Percentiles rank a stretch among this genome's conserved stretches.
Evolutionary conservation across 2,888 invertebrate species (phyloP).

Genomic region (Lepidochrysops patricia): DNA sequence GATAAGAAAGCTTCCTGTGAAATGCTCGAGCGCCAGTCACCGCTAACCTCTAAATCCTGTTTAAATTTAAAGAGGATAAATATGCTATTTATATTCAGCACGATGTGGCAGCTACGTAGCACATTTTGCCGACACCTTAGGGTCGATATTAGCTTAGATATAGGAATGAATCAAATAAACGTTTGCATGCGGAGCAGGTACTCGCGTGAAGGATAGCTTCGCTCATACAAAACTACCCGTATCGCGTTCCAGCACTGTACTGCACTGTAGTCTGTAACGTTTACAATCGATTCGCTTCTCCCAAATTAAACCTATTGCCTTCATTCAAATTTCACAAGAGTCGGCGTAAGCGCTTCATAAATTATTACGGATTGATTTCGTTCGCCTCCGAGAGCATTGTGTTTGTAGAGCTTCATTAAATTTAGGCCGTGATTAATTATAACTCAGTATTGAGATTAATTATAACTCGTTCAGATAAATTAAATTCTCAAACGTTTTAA

Average conservation of each 20-base stretch:
- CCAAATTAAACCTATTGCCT: background rate
- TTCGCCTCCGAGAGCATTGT: background rate
- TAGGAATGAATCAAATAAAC: slow-evolving; percentile 26
- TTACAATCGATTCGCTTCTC: background rate
- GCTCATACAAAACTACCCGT: slow-evolving; percentile 28
- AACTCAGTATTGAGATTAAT: background rate
- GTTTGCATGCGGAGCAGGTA: slow-evolving; percentile 37
- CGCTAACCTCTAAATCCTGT: slow-evolving; percentile 9
- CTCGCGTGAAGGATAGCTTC: slow-evolving; percentile 30
- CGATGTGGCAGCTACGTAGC: slow-evolving; percentile 19
- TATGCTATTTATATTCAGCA: slow-evolving; percentile 29
- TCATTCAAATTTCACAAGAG: slow-evolving; percentile 3
- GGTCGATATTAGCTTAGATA: slow-evolving; percentile 30
- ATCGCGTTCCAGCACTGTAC: slow-evolving; percentile 21
- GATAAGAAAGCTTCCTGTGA: slow-evolving; percentile 9
- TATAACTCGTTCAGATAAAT: background rate
- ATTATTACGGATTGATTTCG: slow-evolving; percentile 1
- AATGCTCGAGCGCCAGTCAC: slow-evolving; percentile 1
- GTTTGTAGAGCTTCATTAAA: background rate
- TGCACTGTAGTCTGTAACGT: slow-evolving; percentile 18
- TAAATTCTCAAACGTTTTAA: background rate
- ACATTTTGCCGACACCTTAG: slow-evolving; percentile 23
- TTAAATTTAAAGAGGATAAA: slow-evolving; percentile 21
- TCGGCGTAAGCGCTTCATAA: background rate
- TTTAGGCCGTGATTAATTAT: background rate